Conservation (phyloP, 2,888 invertebrate genomes). For the Trachelus troglodyta region DNA sequence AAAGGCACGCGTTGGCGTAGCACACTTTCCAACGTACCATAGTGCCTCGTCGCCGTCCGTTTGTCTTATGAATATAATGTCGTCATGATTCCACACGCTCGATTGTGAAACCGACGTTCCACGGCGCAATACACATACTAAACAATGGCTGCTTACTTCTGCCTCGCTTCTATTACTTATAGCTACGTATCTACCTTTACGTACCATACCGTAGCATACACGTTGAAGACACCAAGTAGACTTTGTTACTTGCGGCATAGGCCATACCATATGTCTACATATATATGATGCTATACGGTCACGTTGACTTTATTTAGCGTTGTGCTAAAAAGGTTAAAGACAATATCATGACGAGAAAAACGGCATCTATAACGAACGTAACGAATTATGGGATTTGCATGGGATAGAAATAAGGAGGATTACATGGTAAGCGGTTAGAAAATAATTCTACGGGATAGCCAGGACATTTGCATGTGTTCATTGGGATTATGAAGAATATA, state of each 20-base stretch:
- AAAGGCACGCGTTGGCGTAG: conserved; percentile 2
- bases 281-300: neutral
- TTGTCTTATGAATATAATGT: conserved; percentile 44
- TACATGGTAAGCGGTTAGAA: neutral
- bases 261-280: neutral
- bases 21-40: conserved; percentile 14
- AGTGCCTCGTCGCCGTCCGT: conserved; percentile 21
- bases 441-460: neutral
- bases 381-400: neutral
- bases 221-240: neutral
- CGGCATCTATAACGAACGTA: neutral
- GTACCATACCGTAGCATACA: neutral
- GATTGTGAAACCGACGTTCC: conserved; percentile 45
- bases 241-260: neutral
- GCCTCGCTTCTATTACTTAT: neutral
- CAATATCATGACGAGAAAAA: neutral
- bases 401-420: neutral
- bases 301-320: neutral
- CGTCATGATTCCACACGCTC: conserved; percentile 52
- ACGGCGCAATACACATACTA: conserved; percentile 40
- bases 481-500: neutral
- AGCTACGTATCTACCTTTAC: neutral
- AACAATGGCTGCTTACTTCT: conserved; percentile 41
- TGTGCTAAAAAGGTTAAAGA: neutral
- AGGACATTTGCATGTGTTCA: neutral